phyloP scores from a whole-genome alignment of 2,113 vertebrate species.

The Seriola dumerili region DNA sequence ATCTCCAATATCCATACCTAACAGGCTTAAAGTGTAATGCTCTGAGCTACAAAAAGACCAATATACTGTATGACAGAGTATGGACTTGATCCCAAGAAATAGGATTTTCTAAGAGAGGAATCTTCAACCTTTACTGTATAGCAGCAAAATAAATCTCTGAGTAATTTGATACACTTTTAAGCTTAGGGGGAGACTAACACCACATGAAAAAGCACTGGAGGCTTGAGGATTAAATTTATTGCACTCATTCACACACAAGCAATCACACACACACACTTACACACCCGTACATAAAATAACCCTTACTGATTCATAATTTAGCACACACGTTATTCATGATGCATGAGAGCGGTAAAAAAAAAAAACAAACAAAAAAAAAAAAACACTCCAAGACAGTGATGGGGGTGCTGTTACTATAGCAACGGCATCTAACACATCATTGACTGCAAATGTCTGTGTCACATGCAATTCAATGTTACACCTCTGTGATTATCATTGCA shows the following conservation, averaged over 20 bases:
- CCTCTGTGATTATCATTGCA: constrained; percentile 25
- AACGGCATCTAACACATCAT: constrained; percentile 56
- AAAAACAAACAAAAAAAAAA: constrained; percentile 24
- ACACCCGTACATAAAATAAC: constrained; percentile 11
- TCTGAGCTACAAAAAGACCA: constrained; percentile 61
- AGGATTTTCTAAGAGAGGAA: constrained; percentile 53
- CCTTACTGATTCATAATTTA: constrained; percentile 62
- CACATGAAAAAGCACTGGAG: constrained; percentile 28
- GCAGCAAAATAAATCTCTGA: constrained; percentile 57
- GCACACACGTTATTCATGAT: constrained; percentile 60
- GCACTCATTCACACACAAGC: constrained; percentile 26
- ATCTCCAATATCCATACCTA: constrained; percentile 69
- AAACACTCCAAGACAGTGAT: constrained; percentile 26
- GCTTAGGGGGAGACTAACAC: constrained; percentile 31
- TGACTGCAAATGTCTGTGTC: constrained; percentile 36
- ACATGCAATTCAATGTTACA: constrained; percentile 25
- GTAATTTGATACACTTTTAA: constrained; percentile 54
- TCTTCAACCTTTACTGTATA: constrained; percentile 60
- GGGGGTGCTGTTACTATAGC: constrained; percentile 64
- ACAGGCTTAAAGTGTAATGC: constrained; percentile 70
- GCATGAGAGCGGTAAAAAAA: constrained; percentile 49
- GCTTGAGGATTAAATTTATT: constrained; percentile 44
- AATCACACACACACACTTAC: constrained; percentile 8
- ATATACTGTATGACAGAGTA: constrained; percentile 39
- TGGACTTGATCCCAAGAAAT: constrained; percentile 52